Evolutionary conservation across 1,140 invertebrate genomes (phyloP), one percentile per base, ranked within the genome.

Genomic region (Glossosoma conforme): DNA sequence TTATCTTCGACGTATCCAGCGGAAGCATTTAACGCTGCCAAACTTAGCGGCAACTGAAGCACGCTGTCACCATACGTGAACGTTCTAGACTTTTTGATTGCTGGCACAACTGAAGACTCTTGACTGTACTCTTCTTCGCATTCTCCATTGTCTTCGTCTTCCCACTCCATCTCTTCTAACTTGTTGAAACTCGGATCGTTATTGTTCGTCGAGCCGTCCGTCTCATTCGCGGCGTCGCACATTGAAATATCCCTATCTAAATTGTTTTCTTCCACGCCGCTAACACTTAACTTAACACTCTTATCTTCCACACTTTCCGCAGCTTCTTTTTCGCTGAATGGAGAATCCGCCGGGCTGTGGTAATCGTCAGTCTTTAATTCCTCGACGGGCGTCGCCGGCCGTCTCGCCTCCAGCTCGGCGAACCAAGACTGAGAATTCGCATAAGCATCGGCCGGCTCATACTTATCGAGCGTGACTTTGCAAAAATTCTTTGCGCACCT

Each of bases 401-500:
- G 61, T 5, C 47, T 42, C 0, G 65, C 67, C 8, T 54, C 56
- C 22, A 58, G 37, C n/a, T 37, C 30, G 17, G 46, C 46, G 33
- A 41, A 40, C 56, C 56, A 58, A 8, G 46, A 46, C 11, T 32
- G 18, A 5, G 63, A 22, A 10, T 65, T 67, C 21, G 65, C 62
- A 45, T 64, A 65, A 42, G 65, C 61, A 15, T 61, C 65, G 56
- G 60, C 63, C 2, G 71, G 68, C 30, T 70, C 47, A 30, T 65
- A 58, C 13, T 43, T 17, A 32, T 66, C 66, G 2, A 74, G 49
- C 6, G 63, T 63, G 21, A 70, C 63, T 0, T 62, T 58, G n/a
- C 60, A 54, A 53, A 71, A 54, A 48, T 72, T 72, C 46, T 74
- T 74, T 5, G 61, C 61, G 54, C 69, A 71, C 45, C 63, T 65